Evolutionary conservation across 2,797 vertebrate genomes (phyloP).

Genomic region (Simalia tracyae): DNA sequence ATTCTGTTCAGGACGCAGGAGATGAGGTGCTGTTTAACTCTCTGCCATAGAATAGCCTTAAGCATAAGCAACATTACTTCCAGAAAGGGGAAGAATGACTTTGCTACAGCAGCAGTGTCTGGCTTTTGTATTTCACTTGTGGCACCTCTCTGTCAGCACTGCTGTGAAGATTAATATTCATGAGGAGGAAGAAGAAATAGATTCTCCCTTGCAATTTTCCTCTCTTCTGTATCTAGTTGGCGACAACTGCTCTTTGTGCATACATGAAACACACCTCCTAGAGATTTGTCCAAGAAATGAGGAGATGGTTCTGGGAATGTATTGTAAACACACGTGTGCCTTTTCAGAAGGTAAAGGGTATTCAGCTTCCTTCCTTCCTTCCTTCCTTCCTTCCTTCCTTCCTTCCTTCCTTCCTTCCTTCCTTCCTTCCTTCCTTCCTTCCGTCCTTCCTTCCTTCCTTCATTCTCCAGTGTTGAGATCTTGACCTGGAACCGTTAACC

Average conservation of each 20-base stretch:
- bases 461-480: slow-evolving; percentile 23
- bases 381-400: slow-evolving; percentile 30
- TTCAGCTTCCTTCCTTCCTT: slow-evolving; percentile 13
- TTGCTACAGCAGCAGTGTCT: slow-evolving; percentile 61
- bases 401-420: slow-evolving; percentile 28
- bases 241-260: slow-evolving; percentile 55
- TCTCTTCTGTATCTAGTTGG: slow-evolving; percentile 57
- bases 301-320: slow-evolving; percentile 29
- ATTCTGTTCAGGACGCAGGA: slow-evolving; percentile 61
- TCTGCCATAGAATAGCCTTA: slow-evolving; percentile 55
- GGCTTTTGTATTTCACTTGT: slow-evolving; percentile 51
- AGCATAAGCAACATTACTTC: slow-evolving; percentile 63
- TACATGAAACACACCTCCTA: slow-evolving; percentile 55
- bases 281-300: slow-evolving; percentile 38
- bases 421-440: slow-evolving; percentile 18
- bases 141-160: slow-evolving; percentile 63
- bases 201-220: slow-evolving; percentile 54
- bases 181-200: slow-evolving; percentile 26
- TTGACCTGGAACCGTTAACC: slow-evolving; percentile 14
- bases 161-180: slow-evolving; percentile 68
- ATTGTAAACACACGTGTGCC: slow-evolving; percentile 25
- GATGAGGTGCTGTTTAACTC: slow-evolving; percentile 57
- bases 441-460: slow-evolving; percentile 12
- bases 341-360: slow-evolving; percentile 7
- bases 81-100: slow-evolving; percentile 42